Conservation (phyloP, 2,797 vertebrate species). For the Argyrosomus regius region DNA sequence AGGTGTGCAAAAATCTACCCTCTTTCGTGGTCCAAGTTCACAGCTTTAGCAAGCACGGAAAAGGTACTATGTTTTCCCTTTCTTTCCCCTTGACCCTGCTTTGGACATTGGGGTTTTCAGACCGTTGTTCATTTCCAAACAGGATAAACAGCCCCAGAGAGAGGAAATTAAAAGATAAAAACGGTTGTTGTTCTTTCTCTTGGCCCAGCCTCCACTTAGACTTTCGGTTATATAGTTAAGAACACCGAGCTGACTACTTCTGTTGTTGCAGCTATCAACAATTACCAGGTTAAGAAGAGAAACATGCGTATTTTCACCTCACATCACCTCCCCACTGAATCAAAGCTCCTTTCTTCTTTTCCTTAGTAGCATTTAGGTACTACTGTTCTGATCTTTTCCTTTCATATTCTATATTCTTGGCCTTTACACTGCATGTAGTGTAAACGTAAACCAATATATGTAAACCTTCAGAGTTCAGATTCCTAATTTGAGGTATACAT, state of each 20-base stretch:
- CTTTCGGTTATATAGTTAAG: conserved; percentile 43
- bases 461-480: not conserved
- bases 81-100: conserved; percentile 47
- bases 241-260: conserved; percentile 7
- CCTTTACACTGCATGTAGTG: not conserved
- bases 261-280: conserved; percentile 49
- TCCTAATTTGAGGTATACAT: not conserved
- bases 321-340: not conserved
- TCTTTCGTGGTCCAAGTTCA: conserved; percentile 39
- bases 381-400: not conserved
- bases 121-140: conserved; percentile 54
- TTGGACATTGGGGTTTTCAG: conserved; percentile 50
- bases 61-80: conserved; percentile 27
- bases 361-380: not conserved
- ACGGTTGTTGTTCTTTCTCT: conserved; percentile 59
- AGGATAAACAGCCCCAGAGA: conserved; percentile 68
- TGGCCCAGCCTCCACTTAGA: conserved; percentile 22
- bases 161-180: conserved; percentile 67
- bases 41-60: conserved; percentile 44
- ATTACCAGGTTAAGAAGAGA: conserved; percentile 36
- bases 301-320: conserved; percentile 24
- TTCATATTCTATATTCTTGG: not conserved
- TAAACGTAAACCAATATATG: not conserved
- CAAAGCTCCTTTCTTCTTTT: not conserved
- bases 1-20: conserved; percentile 17